Conservation (phyloP, 2,888 invertebrate genomes). For the Phalera bucephala region DNA sequence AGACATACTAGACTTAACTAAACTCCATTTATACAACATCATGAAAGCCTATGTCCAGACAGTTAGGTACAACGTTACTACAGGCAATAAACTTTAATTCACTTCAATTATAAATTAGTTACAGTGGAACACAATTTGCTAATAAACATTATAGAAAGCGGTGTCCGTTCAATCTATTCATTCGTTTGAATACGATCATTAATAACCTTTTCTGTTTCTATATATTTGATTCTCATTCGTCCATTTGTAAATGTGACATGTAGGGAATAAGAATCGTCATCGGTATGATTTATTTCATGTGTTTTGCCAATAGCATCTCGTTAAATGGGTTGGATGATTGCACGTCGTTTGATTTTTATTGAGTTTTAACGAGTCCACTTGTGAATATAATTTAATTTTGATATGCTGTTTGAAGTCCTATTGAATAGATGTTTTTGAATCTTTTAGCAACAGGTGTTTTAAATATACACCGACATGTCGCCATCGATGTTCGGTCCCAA, state of each 20-base stretch:
- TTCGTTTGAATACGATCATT: conserved; percentile 46
- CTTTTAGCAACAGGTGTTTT: too few species aligned
- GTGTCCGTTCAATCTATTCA: conserved; percentile 49
- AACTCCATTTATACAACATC: conserved; percentile 1
- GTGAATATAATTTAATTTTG: too few species aligned
- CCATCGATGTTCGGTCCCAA: too few species aligned
- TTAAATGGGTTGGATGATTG: conserved; percentile 17
- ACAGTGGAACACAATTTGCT: conserved; percentile 40
- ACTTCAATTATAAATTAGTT: conserved; percentile 44
- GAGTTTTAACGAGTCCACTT: too few species aligned
- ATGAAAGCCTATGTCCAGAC: conserved; percentile 28
- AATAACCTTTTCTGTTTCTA: conserved; percentile 49
- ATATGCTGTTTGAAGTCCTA: too few species aligned
- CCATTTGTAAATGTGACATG: conserved; percentile 37
- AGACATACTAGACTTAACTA: not conserved
- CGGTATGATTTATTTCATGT: conserved; percentile 30
- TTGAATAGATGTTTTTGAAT: too few species aligned
- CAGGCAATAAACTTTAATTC: conserved; percentile 23
- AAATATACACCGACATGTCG: too few species aligned
- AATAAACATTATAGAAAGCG: conserved; percentile 47
- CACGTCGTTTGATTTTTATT: not conserved
- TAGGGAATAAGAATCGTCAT: conserved; percentile 38
- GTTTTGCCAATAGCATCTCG: conserved; percentile 10
- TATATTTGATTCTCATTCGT: conserved; percentile 36
- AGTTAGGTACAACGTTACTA: conserved; percentile 19